Conservation (phyloP, 2,888 invertebrate genomes). For the Malthinus seriepunctatus region DNA sequence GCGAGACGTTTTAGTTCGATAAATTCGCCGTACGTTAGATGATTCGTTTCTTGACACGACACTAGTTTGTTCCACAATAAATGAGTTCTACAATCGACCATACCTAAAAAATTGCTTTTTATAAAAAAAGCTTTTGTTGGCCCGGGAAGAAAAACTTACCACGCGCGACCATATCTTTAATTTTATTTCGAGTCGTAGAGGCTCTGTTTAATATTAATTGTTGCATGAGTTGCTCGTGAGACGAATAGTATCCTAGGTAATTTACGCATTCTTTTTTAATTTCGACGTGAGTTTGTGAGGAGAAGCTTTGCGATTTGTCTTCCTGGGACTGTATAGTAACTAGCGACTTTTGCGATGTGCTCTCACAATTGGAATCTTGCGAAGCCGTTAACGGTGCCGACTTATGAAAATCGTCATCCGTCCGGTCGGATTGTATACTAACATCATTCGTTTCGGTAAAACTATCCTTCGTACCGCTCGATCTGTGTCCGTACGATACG, state of each 20-base stretch:
- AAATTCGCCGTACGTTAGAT: constrained; percentile 65
- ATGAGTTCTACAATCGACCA: constrained; percentile 70
- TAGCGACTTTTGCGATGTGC: constrained; percentile 9
- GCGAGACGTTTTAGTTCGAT: constrained; percentile 66
- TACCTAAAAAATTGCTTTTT: constrained; percentile 50
- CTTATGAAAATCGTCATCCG: constrained; percentile 8
- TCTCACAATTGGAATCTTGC: constrained; percentile 8
- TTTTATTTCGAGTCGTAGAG: constrained; percentile 58
- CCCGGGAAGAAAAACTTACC: constrained; percentile 48
- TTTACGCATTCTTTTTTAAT: constrained; percentile 66
- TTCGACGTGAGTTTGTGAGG: constrained; percentile 39
- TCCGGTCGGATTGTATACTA: background rate
- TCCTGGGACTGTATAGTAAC: constrained; percentile 8
- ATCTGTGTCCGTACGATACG: constrained; percentile 51
- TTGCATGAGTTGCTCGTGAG: constrained; percentile 69
- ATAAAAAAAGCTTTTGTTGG: background rate
- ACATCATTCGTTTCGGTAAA: constrained; percentile 13
- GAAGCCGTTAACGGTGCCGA: constrained; percentile 4
- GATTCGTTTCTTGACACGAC: constrained; percentile 53
- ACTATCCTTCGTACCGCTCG: constrained; percentile 34
- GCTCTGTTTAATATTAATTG: constrained; percentile 64
- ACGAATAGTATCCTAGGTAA: constrained; percentile 71
- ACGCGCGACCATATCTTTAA: constrained; percentile 64
- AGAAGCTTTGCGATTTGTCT: background rate
- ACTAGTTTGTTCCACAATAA: constrained; percentile 71